Percentiles rank a stretch among this genome's conserved stretches.
phyloP scores from a whole-genome alignment of 2,888 invertebrate genomes.

The Ectobius pallidus region DNA sequence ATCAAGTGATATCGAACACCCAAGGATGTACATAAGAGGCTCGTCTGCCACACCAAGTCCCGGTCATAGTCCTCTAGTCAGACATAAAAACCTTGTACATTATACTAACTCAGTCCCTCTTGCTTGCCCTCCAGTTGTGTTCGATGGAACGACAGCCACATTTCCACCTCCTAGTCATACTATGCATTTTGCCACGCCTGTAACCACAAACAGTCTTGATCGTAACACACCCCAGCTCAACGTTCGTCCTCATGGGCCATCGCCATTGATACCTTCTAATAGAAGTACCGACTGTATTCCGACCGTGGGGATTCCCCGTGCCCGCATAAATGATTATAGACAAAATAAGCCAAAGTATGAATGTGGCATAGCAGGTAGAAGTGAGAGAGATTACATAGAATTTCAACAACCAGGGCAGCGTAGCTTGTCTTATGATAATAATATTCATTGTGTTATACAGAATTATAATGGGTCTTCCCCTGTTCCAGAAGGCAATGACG shows the following conservation, averaged over 20 bases:
- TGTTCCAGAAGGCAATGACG: slow-evolving; percentile 50
- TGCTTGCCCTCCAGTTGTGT: neutral
- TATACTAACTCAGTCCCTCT: slow-evolving; percentile 13
- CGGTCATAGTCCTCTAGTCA: slow-evolving; percentile 46
- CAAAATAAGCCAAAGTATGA: neutral
- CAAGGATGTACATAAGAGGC: slow-evolving; percentile 32
- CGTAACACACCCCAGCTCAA: slow-evolving; percentile 4
- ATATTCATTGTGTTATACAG: slow-evolving; percentile 33
- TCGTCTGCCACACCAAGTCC: slow-evolving; percentile 49
- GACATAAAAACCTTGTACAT: slow-evolving; percentile 40
- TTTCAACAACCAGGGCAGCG: slow-evolving; percentile 34
- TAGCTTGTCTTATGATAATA: slow-evolving; percentile 40
- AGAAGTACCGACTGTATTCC: slow-evolving; percentile 6
- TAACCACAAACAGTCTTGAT: slow-evolving; percentile 27
- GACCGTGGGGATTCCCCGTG: slow-evolving; percentile 7
- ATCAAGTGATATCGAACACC: slow-evolving; percentile 22
- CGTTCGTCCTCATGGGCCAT: neutral
- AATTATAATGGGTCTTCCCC: neutral
- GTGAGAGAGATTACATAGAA: slow-evolving; percentile 2
- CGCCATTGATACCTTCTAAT: slow-evolving; percentile 6
- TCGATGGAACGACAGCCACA: neutral
- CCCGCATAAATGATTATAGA: slow-evolving; percentile 8
- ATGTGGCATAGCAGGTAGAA: neutral
- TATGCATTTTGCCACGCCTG: slow-evolving; percentile 13
- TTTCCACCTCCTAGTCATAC: slow-evolving; percentile 19